Percentiles rank a stretch among this genome's conserved stretches.
phyloP scores from a whole-genome alignment of 2,797 vertebrate species.

The Streptopelia turtur region DNA sequence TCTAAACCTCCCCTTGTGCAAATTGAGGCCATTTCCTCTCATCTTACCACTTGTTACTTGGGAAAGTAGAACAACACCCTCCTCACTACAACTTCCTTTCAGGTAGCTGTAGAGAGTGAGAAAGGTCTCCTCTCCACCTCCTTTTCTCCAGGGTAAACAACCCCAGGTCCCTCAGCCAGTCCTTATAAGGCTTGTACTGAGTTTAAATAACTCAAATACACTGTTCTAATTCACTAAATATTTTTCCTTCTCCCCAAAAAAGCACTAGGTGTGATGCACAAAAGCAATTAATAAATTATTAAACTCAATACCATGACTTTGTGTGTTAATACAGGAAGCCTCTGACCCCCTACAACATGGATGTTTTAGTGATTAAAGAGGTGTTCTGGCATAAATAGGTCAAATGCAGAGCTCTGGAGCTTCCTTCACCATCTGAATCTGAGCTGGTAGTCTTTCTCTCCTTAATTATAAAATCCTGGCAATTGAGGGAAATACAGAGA shows the following conservation, averaged over 20 bases:
- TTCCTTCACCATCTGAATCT: conserved; percentile 13
- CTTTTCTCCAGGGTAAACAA: background rate
- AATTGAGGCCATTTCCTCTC: too few relatives aligned
- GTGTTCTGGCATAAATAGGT: conserved; percentile 58
- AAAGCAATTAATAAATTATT: conserved; percentile 66
- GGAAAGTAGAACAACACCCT: too few relatives aligned
- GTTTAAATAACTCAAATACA: background rate
- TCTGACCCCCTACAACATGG: conserved; percentile 46
- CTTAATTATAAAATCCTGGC: conserved; percentile 55
- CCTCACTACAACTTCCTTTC: too few relatives aligned
- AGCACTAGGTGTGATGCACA: background rate
- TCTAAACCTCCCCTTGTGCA: too few relatives aligned
- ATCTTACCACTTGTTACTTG: too few relatives aligned
- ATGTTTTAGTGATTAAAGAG: conserved; percentile 52
- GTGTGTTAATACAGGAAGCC: conserved; percentile 21
- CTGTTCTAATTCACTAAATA: background rate
- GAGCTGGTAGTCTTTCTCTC: background rate
- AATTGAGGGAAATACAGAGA: background rate
- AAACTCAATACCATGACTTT: conserved; percentile 5
- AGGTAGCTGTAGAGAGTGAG: fast-evolving
- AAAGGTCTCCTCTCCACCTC: background rate
- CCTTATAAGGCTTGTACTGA: background rate
- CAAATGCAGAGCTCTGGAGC: conserved; percentile 34
- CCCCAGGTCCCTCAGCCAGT: background rate
- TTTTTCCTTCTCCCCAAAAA: background rate